Evolutionary conservation across 2,113 vertebrate species (phyloP).

Genomic region (Gambusia affinis): DNA sequence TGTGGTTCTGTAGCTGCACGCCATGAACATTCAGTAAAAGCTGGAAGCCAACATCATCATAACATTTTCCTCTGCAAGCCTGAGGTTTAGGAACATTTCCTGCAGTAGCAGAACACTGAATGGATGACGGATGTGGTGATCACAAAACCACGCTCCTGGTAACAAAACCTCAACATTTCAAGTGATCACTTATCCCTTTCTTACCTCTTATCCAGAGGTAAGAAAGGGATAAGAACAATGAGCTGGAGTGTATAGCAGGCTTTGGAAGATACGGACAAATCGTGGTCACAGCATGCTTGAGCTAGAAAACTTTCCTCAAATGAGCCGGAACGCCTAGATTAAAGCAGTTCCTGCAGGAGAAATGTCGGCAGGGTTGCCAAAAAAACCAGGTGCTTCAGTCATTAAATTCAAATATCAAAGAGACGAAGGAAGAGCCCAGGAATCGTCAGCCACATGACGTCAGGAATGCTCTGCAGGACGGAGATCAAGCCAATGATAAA

Average conservation of each 20-base stretch:
- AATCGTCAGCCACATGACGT: conserved; percentile 17
- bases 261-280: conserved; percentile 5
- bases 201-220: background rate
- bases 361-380: conserved; percentile 30
- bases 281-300: conserved; percentile 2
- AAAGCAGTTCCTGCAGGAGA: conserved; percentile 29
- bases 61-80: conserved; percentile 57
- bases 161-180: conserved; percentile 34
- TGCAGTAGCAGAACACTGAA: conserved; percentile 35
- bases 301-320: conserved; percentile 31
- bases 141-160: conserved; percentile 30
- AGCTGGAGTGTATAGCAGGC: conserved; percentile 3
- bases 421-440: conserved; percentile 7
- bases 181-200: conserved; percentile 1
- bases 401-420: conserved; percentile 41
- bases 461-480: background rate
- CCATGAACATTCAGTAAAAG: conserved; percentile 10
- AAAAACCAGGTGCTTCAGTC: conserved; percentile 39
- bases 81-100: conserved; percentile 49
- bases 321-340: conserved; percentile 23
- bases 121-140: conserved; percentile 23
- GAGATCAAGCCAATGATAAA: background rate
- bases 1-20: background rate
- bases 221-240: conserved; percentile 42
- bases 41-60: conserved; percentile 40